Evolutionary conservation across 2,797 vertebrate species (phyloP).

Genomic region (Mallotus villosus): DNA sequence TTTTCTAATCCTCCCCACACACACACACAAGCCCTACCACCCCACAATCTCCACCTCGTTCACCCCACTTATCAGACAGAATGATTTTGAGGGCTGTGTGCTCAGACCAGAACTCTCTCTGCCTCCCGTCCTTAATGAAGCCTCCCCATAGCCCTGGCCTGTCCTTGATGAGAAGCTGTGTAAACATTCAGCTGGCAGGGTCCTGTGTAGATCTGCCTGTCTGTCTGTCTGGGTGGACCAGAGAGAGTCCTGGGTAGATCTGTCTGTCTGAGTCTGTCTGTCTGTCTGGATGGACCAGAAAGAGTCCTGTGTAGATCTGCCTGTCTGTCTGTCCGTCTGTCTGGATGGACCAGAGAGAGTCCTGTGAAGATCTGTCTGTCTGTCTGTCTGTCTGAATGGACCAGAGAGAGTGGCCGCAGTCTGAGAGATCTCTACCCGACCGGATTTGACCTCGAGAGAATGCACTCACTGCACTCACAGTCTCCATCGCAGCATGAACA

Average conservation of each 20-base stretch:
- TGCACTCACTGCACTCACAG: neutral
- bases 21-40: neutral
- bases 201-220: neutral
- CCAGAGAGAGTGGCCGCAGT: neutral
- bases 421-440: constrained; percentile 5
- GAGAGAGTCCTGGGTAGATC: no score
- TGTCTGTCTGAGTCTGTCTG: no score
- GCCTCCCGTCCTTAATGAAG: constrained; percentile 16
- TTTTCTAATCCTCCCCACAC: neutral
- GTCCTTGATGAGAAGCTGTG: constrained; percentile 17
- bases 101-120: neutral
- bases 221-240: no score
- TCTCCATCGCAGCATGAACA: constrained; percentile 18
- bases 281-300: no score
- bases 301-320: no score
- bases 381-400: constrained; percentile 3
- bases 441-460: constrained; percentile 10
- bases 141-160: constrained; percentile 26
- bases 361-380: no score
- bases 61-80: neutral
- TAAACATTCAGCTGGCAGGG: constrained; percentile 19
- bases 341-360: no score
- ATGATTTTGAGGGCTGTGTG: neutral
- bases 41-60: neutral
- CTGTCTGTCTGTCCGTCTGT: no score